phyloP scores from a whole-genome alignment of 2,888 invertebrate genomes.

The Hetaerina titia region DNA sequence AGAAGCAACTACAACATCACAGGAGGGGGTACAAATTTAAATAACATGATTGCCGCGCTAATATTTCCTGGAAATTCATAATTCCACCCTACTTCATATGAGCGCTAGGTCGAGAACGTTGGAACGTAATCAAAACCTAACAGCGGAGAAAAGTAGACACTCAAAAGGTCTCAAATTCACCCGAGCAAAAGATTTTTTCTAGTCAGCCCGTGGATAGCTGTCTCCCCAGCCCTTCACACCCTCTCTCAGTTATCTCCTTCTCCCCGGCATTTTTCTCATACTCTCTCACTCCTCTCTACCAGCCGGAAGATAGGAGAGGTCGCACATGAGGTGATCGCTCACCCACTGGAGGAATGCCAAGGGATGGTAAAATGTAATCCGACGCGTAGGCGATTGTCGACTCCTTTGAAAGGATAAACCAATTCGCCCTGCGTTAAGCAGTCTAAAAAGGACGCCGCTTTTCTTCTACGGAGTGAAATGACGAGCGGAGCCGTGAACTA shows the following conservation, averaged over 20 bases:
- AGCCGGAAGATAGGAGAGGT: not conserved
- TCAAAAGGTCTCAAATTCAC: not conserved
- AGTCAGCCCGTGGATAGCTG: not conserved
- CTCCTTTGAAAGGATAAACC: constrained; percentile 39
- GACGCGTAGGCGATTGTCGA: not conserved
- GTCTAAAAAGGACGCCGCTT: constrained; percentile 28
- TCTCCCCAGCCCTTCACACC: not conserved
- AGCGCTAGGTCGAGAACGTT: too few relatives aligned
- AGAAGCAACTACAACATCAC: too few relatives aligned
- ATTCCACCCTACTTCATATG: too few relatives aligned
- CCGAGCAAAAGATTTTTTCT: not conserved
- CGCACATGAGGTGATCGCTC: not conserved
- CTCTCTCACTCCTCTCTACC: not conserved
- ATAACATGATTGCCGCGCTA: too few relatives aligned
- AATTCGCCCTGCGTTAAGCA: constrained; percentile 24
- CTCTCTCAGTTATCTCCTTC: not conserved
- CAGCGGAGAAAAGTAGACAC: not conserved
- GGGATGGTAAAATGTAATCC: not conserved
- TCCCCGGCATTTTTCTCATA: not conserved
- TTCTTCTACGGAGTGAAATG: constrained; percentile 3
- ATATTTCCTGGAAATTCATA: too few relatives aligned
- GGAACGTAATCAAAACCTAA: not conserved
- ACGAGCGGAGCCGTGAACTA: not conserved
- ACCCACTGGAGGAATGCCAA: constrained; percentile 22
- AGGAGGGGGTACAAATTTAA: too few relatives aligned